A percentile compares a stretch with the other conserved stretches of the same genome.
Conservation (phyloP, 1,140 invertebrate genomes). For the Musca vetustissima region DNA sequence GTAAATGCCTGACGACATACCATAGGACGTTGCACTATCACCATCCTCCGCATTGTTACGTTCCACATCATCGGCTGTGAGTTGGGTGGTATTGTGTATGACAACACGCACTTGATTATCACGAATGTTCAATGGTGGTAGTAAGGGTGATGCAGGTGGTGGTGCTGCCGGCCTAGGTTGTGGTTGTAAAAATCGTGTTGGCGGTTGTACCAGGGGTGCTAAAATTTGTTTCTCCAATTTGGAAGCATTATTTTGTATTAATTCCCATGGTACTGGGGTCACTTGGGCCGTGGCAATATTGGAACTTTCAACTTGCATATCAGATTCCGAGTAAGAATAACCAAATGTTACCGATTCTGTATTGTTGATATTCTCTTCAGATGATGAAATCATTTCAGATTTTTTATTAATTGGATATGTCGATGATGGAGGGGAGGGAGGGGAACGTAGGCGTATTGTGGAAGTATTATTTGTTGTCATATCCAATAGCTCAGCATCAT, state of each 20-base stretch:
- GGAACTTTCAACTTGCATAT: constrained; percentile 35
- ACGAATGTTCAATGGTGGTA: constrained; percentile 30
- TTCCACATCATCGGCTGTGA: constrained; percentile 48
- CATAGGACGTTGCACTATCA: neutral
- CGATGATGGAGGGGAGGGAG: constrained; percentile 35
- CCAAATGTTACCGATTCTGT: neutral
- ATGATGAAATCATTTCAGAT: constrained; percentile 42
- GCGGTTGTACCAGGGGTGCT: neutral
- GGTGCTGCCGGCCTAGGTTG: neutral
- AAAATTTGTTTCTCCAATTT: constrained; percentile 7
- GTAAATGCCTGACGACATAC: constrained; percentile 31
- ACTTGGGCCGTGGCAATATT: constrained; percentile 26
- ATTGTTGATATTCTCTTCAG: constrained; percentile 18
- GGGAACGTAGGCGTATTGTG: constrained; percentile 19
- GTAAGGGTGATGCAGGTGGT: neutral
- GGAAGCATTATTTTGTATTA: constrained; percentile 40
- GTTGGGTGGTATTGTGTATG: constrained; percentile 57
- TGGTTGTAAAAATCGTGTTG: constrained; percentile 8
- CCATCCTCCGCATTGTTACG: constrained; percentile 29
- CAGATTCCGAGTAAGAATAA: neutral
- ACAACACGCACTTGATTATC: constrained; percentile 53
- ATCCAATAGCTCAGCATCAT: constrained; percentile 47
- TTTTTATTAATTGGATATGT: constrained; percentile 30
- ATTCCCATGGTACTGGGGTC: constrained; percentile 48
- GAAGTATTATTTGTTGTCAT: constrained; percentile 35